Conservation (phyloP, 2,113 vertebrate genomes). For the Isichthys henryi region DNA sequence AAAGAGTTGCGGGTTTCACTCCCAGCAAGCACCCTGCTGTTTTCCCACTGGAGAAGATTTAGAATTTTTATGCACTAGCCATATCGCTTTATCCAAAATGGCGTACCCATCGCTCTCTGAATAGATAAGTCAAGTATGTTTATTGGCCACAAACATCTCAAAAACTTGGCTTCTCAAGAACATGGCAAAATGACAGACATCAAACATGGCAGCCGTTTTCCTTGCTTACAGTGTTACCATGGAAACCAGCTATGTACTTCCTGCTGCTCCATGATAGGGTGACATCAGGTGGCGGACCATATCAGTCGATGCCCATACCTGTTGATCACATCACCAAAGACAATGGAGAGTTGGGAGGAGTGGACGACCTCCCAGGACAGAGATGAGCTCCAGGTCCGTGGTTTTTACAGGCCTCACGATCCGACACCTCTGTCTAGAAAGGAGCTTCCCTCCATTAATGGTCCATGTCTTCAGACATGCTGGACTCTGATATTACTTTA, state of each 20-base stretch:
- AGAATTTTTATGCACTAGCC: not conserved
- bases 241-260: constrained; percentile 28
- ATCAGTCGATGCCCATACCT: constrained; percentile 33
- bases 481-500: not conserved
- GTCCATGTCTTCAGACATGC: not conserved
- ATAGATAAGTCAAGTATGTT: not conserved
- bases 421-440: not conserved
- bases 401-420: not conserved
- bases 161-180: not conserved
- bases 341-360: constrained; percentile 44
- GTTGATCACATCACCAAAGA: constrained; percentile 42
- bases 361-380: constrained; percentile 26
- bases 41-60: not conserved
- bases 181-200: not conserved
- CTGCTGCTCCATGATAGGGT: constrained; percentile 27
- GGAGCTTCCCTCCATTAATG: not conserved
- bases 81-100: not conserved
- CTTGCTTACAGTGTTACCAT: not conserved
- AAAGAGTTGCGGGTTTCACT: not conserved
- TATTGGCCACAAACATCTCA: not conserved
- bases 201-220: constrained; percentile 29
- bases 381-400: not conserved
- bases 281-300: constrained; percentile 43
- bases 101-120: not conserved
- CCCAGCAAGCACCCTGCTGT: not conserved